Percentiles rank a stretch among this genome's conserved stretches.
Conservation (phyloP, 2,113 vertebrate genomes). For the Eleginops maclovinus region DNA sequence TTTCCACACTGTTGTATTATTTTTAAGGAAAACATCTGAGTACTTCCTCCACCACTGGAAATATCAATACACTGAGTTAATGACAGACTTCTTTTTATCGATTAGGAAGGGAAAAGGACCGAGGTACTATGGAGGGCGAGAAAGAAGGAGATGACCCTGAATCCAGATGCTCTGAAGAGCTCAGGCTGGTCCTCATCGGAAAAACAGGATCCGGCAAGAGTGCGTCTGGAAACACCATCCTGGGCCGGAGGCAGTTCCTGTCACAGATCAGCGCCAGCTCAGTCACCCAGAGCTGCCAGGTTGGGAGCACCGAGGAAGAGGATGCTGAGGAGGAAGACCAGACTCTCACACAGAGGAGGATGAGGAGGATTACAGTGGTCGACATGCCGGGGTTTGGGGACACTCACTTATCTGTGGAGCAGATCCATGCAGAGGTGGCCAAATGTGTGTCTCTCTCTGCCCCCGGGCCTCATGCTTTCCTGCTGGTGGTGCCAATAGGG, state of each 20-base stretch:
- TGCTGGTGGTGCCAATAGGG: slow-evolving; percentile 82
- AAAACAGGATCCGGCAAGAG: slow-evolving; percentile 84
- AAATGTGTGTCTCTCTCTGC: slow-evolving; percentile 78
- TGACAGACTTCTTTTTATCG: neutral
- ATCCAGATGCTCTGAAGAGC: slow-evolving; percentile 56
- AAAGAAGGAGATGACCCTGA: slow-evolving; percentile 25
- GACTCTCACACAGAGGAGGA: slow-evolving; percentile 6
- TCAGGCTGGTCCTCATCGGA: slow-evolving; percentile 82
- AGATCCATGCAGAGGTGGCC: slow-evolving; percentile 75
- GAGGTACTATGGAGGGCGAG: slow-evolving; percentile 30
- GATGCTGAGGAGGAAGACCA: neutral
- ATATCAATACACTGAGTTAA: neutral
- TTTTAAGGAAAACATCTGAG: too few species aligned
- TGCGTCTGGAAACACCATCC: slow-evolving; percentile 84
- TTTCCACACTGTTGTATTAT: too few species aligned
- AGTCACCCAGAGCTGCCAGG: slow-evolving; percentile 77
- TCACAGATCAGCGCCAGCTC: slow-evolving; percentile 79
- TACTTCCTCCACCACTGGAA: neutral
- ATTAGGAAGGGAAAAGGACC: neutral
- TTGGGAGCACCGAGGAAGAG: slow-evolving; percentile 54
- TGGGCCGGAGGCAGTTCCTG: slow-evolving; percentile 75
- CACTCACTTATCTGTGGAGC: slow-evolving; percentile 69
- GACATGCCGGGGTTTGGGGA: slow-evolving; percentile 86
- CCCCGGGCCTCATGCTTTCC: slow-evolving; percentile 83
- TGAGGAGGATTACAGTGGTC: slow-evolving; percentile 71